Base-by-base conservation (phyloP, 2,113 vertebrate species). In the Lepus americanus region DNA sequence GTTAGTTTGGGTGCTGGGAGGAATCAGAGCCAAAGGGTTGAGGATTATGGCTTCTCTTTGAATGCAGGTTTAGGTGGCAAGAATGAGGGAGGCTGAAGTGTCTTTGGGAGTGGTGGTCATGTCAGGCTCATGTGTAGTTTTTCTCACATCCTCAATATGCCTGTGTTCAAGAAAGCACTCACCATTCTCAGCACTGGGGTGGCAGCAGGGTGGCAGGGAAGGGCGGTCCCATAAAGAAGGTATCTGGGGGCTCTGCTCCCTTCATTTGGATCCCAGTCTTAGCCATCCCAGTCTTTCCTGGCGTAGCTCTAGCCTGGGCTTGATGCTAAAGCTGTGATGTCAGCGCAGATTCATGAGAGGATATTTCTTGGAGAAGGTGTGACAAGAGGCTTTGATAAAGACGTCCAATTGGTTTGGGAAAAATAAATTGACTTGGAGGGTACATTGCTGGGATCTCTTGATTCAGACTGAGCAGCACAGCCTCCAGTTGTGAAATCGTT, bases 401-500 rank as follows among this genome's bases (percentile, higher is more conserved):
- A 44, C 76, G 53, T 81, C 76, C 49, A 49, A 5, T 73, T 88
- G 83, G 51, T 94, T 69, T 7, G 22, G 66, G 59, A 0, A 39
- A 82, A 39, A 61, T 72, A 92, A 73, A 81, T 74, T 25, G 36
- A 36, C 49, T 59, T 77, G 76, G 70, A 88, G 36, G 44, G n/a
- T 33, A 23, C 27, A 7, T 79, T 92, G 92, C 78, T 92, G 64
- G n/a, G 94, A 84, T 88, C 23, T 49, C 73, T 83, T 73, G 63
- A 53, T 92, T 94, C 86, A 83, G 61, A 33, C 22, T 16, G 53
- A 90, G 78, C 39, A 66, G 13, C 4, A 0, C 13, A 69, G 87
- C 85, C n/a, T 96, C 92, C 36, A 33, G 94, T 96, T 97, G 59
- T 77, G 33, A 92, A 94, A 89, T 91, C 70, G 20, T 83, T 92